Conservation (phyloP, 2,113 vertebrate species). For the Pyxicephalus adspersus region DNA sequence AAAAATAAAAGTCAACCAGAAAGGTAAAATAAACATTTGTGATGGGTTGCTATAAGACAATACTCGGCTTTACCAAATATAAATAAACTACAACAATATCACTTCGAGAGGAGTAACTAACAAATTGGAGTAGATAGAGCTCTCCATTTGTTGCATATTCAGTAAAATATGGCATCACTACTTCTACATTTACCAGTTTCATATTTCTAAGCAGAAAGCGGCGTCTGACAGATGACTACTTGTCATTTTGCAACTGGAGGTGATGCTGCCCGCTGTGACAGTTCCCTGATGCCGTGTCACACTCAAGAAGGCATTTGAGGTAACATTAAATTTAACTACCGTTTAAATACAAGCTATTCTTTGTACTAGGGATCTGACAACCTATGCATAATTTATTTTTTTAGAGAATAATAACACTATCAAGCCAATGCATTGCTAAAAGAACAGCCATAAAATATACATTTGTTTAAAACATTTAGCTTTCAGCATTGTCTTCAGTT, state of each 20-base stretch:
- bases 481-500: neutral
- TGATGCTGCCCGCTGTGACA: conserved; percentile 28
- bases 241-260: conserved; percentile 37
- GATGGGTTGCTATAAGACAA: too few species aligned
- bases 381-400: neutral
- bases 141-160: neutral
- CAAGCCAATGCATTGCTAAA: neutral
- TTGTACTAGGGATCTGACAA: neutral
- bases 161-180: conserved; percentile 12
- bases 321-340: conserved; percentile 35
- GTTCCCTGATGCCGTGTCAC: conserved; percentile 16
- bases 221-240: conserved; percentile 18
- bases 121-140: neutral
- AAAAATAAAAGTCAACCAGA: too few species aligned
- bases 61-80: too few species aligned
- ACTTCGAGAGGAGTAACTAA: neutral
- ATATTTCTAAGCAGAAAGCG: conserved; percentile 17
- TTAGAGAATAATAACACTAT: neutral
- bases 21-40: too few species aligned
- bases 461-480: neutral
- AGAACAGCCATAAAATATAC: neutral
- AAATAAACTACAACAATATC: too few species aligned
- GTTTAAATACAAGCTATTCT: neutral
- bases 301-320: conserved; percentile 32
- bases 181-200: neutral